Evolutionary conservation across 2,888 invertebrate species (phyloP).

Genomic region (Nomada ruficornis): DNA sequence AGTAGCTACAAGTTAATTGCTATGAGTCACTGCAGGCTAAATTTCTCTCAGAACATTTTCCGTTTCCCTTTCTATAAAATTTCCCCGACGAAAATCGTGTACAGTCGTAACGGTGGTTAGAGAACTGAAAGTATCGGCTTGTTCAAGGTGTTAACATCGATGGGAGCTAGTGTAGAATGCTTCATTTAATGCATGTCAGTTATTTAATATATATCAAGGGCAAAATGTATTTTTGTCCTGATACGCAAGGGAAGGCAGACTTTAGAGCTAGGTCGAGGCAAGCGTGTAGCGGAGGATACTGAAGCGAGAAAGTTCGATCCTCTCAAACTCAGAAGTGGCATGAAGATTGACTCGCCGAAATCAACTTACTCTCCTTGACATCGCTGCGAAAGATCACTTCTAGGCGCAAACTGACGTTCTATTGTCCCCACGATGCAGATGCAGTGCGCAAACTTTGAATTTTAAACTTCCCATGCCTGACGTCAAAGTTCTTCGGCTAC

Average conservation of each 20-base stretch:
- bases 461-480: slow-evolving; percentile 3
- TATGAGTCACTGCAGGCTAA: too few relatives aligned
- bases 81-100: too few relatives aligned
- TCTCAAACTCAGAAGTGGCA: slow-evolving; percentile 48
- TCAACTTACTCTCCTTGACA: slow-evolving; percentile 44
- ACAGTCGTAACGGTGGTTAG: too few relatives aligned
- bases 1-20: not conserved
- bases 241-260: slow-evolving; percentile 35
- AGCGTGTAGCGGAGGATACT: slow-evolving; percentile 37
- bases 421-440: slow-evolving; percentile 45
- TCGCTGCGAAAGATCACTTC: slow-evolving; percentile 32
- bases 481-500: not conserved
- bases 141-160: slow-evolving; percentile 11
- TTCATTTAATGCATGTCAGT: slow-evolving; percentile 34
- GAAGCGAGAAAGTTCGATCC: slow-evolving; percentile 63
- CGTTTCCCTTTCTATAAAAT: too few relatives aligned
- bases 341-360: slow-evolving; percentile 57
- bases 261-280: slow-evolving; percentile 43
- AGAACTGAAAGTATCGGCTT: not conserved
- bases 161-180: slow-evolving; percentile 1
- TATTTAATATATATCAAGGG: slow-evolving; percentile 56
- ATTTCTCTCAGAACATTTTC: too few relatives aligned
- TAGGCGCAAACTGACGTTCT: slow-evolving; percentile 13
- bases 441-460: slow-evolving; percentile 35
- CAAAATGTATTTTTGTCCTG: slow-evolving; percentile 51